Evolutionary conservation across 1,140 invertebrate genomes (phyloP), one percentile per base, ranked within the genome.

Genomic region (Pachyrhynchus sulphureomaculatus): DNA sequence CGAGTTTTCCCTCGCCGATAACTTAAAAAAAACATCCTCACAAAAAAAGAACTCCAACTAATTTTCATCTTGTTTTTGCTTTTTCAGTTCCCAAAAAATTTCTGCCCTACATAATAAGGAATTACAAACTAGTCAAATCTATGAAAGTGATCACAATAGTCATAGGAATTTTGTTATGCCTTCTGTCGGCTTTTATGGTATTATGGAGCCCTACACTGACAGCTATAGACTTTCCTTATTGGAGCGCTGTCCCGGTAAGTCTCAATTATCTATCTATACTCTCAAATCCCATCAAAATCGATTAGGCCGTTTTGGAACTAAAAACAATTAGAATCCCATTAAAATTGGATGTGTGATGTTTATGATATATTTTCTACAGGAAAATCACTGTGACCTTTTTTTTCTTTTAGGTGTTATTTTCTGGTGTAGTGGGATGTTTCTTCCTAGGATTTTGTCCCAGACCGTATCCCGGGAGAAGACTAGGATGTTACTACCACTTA

Each of bases 161-260:
- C 15, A 66, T 85, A 17, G 85, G 84, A 17, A 62, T 83, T 17
- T 70, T 79, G 4, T 72, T 86, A 23, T 77, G 78, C 24, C 78
- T 80, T 2, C 62, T 87, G 9, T 79, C 83, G 1, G 71, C 82
- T 15, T 87, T 83, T 81, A 75, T 87, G 39, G 72, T 85, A 8
- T 63, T 85, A 15, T 82, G 83, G 78, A 75, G 84, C 32, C 84
- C 85, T 2, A 80, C 79, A 65, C 77, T 86, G 4, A 77, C 79
- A 15, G 69, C 80, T 37, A 68, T 76, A 32, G 82, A 86, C 65
- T 85, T 85, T 73, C 84, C 85, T 0, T 85, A 84, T 61, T 84
- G 84, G 79, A 85, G 84, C 67, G 85, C 83, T 26, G 74, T 84
- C 65, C 82, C 83, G 51, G 85, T 87, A 75, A 81, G 79, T 77